A percentile compares a stretch with the other conserved stretches of the same genome.
These are phyloP conservation scores for Orthonevra nobilis DNA, from an alignment of 2,888 invertebrate genomes.

Conservation along the genomic window DNA sequence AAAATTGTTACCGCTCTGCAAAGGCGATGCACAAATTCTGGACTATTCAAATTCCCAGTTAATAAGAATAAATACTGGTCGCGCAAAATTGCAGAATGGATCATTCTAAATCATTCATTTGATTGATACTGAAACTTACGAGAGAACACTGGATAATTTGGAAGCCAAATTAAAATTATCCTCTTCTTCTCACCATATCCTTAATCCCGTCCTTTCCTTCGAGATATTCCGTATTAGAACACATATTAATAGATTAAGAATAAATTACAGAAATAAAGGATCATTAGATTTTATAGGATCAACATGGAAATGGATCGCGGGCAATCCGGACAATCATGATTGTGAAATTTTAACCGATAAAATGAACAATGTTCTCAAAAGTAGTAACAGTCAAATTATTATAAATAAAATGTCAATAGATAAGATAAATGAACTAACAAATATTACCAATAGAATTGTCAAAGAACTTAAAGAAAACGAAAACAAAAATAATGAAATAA, in stretches of 20 bases:
- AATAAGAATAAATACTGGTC: no score
- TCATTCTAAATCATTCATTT: constrained; percentile 45
- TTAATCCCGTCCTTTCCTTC: constrained; percentile 29
- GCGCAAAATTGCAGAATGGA: constrained; percentile 36
- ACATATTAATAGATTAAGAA: constrained; percentile 5
- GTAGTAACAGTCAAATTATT: constrained; percentile 55
- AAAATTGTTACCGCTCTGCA: no score
- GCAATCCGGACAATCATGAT: constrained; percentile 51
- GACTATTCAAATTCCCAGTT: no score
- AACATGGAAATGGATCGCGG: constrained; percentile 56
- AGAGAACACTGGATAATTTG: constrained; percentile 21
- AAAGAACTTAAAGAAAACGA: constrained; percentile 22
- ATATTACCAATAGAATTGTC: constrained; percentile 31
- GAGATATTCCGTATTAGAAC: constrained; percentile 19
- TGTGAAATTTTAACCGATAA: constrained; percentile 37
- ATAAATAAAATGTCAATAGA: constrained; percentile 54
- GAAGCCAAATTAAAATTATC: constrained; percentile 15
- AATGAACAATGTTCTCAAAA: constrained; percentile 53
- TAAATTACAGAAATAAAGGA: constrained; percentile 19
- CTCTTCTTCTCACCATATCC: constrained; percentile 14
- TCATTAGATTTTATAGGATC: constrained; percentile 43
- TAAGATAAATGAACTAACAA: constrained; percentile 43
- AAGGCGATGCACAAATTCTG: no score
- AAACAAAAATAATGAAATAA: constrained; percentile 26
- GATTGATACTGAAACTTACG: constrained; percentile 31